Base-by-base conservation (phyloP, 2,888 invertebrate genomes). In the Spisula subtruncata region DNA sequence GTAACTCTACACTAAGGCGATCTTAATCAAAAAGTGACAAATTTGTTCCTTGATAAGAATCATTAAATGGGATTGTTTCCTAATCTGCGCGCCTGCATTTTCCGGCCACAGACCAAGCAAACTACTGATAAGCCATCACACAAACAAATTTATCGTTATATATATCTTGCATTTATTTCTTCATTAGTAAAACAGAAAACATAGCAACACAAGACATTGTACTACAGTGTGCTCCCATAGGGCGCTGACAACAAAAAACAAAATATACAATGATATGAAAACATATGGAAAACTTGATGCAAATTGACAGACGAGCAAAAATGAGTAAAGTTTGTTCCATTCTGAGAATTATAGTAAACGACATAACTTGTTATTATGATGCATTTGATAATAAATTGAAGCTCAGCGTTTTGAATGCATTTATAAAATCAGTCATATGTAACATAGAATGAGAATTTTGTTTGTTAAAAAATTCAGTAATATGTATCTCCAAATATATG, bases 11-110 rank as follows among this genome's bases (percentile, higher is more conserved):
- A 48, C 60, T 56, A 51, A 29, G 41, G 5, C 82, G 85, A 89
- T 89, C 14, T 41, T 82, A 66, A 85, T 88, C 88, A 25, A 29
- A 41, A 25, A 41, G 51, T 84, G 88, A 89, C 84, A 85, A 89
- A 89, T 89, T 89, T 84, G 48, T 85, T 81, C 46, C 32, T n/a
- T 83, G 83, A 80, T 83, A 75, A 80, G 29, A 29, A 80, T 60
- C 85, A 5, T 54, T 32, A 80, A 56, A 25, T 35, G 32, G 85
- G 85, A 85, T 79, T 85, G 85, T 80, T 85, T 79, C 41, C 35
- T 85, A 5, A 82, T 82, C 56, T 29, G 56, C 75, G 51, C 80
- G 79, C 35, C 54, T 54, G 54, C 20, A 56, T 79, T 80, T 79
- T 80, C n/a, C 51, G 85, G 56, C 51, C 80, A 54, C 80, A 80